phyloP scores from a whole-genome alignment of 1,140 invertebrate genomes.

The Choristoneura fumiferana region DNA sequence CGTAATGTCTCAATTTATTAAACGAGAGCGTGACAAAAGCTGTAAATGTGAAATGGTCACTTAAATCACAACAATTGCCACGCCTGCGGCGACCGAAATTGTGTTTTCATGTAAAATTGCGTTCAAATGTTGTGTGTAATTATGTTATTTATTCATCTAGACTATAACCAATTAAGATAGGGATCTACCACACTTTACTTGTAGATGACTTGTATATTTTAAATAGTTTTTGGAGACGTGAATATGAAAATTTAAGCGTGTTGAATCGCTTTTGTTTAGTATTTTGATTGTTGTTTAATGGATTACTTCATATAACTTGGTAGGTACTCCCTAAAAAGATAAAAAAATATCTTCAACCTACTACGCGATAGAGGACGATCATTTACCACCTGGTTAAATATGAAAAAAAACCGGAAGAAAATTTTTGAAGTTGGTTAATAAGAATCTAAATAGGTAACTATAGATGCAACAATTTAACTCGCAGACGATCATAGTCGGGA shows the following conservation, averaged over 20 bases:
- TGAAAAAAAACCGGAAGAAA: too few species aligned
- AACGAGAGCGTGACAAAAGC: conserved; percentile 51
- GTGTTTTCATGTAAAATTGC: conserved; percentile 48
- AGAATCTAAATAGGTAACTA: too few species aligned
- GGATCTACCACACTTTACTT: conserved; percentile 1
- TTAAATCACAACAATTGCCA: conserved; percentile 50
- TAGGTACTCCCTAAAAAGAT: too few species aligned
- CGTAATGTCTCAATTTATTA: conserved; percentile 56
- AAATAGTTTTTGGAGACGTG: background rate
- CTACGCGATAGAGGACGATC: too few species aligned
- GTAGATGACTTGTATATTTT: background rate
- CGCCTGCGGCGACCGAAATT: conserved; percentile 42
- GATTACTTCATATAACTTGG: too few species aligned
- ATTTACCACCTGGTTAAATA: too few species aligned
- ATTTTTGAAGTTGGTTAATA: too few species aligned
- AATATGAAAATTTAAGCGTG: background rate
- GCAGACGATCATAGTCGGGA: too few species aligned
- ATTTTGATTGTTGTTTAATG: too few species aligned
- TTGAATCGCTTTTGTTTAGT: too few species aligned
- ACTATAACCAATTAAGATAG: conserved; percentile 9
- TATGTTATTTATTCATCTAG: conserved; percentile 25
- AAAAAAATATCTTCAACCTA: too few species aligned
- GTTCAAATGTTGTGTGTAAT: conserved; percentile 36
- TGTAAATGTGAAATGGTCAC: conserved; percentile 51
- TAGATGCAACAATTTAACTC: too few species aligned